phyloP scores from a whole-genome alignment of 2,797 vertebrate genomes.

The Syngnathus acus region DNA sequence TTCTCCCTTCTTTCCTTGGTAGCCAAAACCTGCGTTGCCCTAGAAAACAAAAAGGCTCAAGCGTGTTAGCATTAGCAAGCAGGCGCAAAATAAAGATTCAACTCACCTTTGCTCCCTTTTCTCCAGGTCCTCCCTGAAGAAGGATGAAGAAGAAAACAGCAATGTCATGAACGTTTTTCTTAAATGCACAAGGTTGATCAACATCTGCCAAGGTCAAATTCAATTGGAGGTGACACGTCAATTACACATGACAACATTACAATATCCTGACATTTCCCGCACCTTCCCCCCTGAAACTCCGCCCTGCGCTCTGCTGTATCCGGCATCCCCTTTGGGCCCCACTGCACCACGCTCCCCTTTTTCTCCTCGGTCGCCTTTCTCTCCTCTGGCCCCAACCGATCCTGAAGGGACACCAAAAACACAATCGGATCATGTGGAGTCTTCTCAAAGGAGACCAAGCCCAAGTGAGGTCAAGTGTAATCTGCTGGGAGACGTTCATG shows the following conservation, averaged over 20 bases:
- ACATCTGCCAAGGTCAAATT: no score
- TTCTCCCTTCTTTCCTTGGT: conserved; percentile 81
- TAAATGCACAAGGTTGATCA: no score
- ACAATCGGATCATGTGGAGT: no score
- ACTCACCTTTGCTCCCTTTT: conserved; percentile 75
- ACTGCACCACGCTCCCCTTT: conserved; percentile 65
- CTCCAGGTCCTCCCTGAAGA: conserved; percentile 76
- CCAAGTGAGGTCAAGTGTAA: no score
- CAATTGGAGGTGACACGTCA: no score
- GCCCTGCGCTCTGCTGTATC: conserved; percentile 35
- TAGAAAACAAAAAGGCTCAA: conserved; percentile 31
- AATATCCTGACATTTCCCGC: neutral
- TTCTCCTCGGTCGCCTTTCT: conserved; percentile 68
- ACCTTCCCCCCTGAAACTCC: conserved; percentile 56
- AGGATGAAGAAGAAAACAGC: conserved; percentile 13
- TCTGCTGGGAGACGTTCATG: neutral
- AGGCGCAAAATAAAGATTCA: neutral
- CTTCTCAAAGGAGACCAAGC: neutral
- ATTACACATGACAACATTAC: no score
- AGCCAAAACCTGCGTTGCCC: conserved; percentile 81
- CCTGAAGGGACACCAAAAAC: conserved; percentile 24
- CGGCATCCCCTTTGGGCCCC: conserved; percentile 75
- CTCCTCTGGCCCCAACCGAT: conserved; percentile 54
- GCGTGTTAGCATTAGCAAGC: neutral
- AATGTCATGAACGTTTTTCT: no score